phyloP scores from a whole-genome alignment of 2,888 invertebrate species.

The Pristionchus arcanus region DNA sequence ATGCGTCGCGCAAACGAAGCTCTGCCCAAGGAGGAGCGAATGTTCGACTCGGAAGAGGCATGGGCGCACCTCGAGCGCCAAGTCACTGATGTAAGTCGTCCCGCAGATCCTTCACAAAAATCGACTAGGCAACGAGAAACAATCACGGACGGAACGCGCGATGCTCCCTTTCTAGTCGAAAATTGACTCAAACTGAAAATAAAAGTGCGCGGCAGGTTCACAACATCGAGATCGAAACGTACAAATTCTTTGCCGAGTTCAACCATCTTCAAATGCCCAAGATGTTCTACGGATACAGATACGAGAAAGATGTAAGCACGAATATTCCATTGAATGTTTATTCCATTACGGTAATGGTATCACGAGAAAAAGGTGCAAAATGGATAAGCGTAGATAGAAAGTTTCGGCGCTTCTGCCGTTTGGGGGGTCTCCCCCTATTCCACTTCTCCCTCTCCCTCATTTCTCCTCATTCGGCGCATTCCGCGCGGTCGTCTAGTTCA shows the following conservation, averaged over 20 bases:
- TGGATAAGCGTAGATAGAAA: no score
- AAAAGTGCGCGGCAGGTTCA: constrained; percentile 31
- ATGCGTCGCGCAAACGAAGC: constrained; percentile 32
- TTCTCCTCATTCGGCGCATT: no score
- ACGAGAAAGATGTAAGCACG: background rate
- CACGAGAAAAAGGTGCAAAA: no score
- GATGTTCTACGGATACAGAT: constrained; percentile 35
- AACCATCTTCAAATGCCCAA: background rate
- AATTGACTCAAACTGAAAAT: background rate
- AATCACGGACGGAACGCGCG: background rate
- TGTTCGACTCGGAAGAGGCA: constrained; percentile 36
- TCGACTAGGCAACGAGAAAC: background rate
- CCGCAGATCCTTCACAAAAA: background rate
- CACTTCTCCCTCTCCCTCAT: no score
- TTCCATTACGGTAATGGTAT: no score
- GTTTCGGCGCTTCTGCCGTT: no score
- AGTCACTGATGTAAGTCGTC: background rate
- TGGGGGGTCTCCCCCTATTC: no score
- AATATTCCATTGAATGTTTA: no score
- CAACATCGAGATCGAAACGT: constrained; percentile 35
- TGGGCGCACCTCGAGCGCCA: background rate
- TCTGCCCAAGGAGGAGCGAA: constrained; percentile 18
- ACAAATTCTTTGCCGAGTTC: constrained; percentile 34
- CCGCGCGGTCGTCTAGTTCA: no score
- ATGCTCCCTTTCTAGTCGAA: background rate